Evolutionary conservation across 2,888 invertebrate genomes (phyloP), one percentile per base, ranked within the genome.

Genomic region (Phyllotreta striolata): DNA sequence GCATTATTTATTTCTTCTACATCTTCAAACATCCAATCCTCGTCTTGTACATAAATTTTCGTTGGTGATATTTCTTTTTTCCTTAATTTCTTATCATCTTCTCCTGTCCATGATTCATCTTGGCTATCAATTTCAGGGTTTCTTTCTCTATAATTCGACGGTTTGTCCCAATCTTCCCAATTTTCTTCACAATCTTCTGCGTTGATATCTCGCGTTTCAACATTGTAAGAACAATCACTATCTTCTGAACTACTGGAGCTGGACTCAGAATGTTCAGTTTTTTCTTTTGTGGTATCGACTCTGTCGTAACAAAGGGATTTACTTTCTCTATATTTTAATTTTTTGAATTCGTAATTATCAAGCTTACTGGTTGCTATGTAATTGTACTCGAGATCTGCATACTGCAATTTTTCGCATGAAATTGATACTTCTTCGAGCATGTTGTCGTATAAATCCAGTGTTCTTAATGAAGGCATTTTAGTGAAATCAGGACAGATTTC

Each of bases 21-120:
- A 73, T 74, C 74, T 46, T 66, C 68, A 65, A 73, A 75, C 68
- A 74, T 69, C 69, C 72, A 73, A 51, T 75, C 73, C 56, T 74
- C 74, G 65, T 74, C 71, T 52, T 66, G 59, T 14, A 70, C 51
- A 56, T 69, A 68, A 10, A 66, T 37, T 52, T 56, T 68, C 13
- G 56, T 38, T 34, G 13, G 40, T 1, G 14, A 10, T 13, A 6
- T 49, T 39, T 7, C 1, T 3, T 13, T 2, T 46, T 41, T 62
- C 37, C 34, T 52, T 2, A 12, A 0, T 44, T 34, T 2, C 34
- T 8, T 52, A 6, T 51, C 10, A 49, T 70, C 64, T 43, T 63
- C 66, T 5, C 71, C 76, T 34, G 57, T 56, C 71, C 71, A 74
- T 47, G 72, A 69, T 51, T 74, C 67, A 66, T 76, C 76, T 7